Base-by-base conservation (phyloP, 2,113 vertebrate species). In the Typhlomys cinereus region DNA sequence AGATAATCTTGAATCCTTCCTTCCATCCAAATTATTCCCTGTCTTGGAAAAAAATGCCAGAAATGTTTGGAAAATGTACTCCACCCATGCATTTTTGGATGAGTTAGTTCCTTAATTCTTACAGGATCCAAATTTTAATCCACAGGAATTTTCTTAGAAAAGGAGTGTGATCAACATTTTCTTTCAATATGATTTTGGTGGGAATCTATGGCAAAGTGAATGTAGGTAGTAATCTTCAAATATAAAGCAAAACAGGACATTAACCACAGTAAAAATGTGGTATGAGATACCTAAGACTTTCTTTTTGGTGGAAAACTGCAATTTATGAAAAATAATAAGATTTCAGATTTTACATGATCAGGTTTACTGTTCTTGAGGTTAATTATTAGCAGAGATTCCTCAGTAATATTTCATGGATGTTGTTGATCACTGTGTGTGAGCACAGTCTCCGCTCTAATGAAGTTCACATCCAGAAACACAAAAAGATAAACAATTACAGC, bases 1-100 rank as follows among this genome's bases (percentile, higher is more conserved):
- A 94, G 95, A 95, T 96, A 84, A 93, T 95, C 88, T 96, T 86
- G 64, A 59, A 52, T 96, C 44, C 61, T 88, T 44, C 90, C 69
- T 83, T 84, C 36, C 54, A 82, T 76, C 54, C 90, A 94, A 93
- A 90, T 78, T 93, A 85, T 95, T 90, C 80, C 75, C 54, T 92
- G 57, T 75, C 83, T 95, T 90, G 23, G 66, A 70, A 95, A 95
- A 94, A 96, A 92, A 95, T 90, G 96, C 48, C 91, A 94, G 89
- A 88, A 96, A 94, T 95, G 75, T 92, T 97, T 78, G 75, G 85
- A 88, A 96, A 95, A 95, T 93, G 46, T 2, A 90, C 86, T 80
- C 95, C 89, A 94, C 96, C 91, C 92, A 3, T 34, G 1, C 70
- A 73, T 61, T 93, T 91, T 94, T 90, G 93, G 92, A 78, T 89